These are phyloP conservation scores for Thumatha senex DNA, from an alignment of 2,888 invertebrate species.

Conservation along the genomic window DNA sequence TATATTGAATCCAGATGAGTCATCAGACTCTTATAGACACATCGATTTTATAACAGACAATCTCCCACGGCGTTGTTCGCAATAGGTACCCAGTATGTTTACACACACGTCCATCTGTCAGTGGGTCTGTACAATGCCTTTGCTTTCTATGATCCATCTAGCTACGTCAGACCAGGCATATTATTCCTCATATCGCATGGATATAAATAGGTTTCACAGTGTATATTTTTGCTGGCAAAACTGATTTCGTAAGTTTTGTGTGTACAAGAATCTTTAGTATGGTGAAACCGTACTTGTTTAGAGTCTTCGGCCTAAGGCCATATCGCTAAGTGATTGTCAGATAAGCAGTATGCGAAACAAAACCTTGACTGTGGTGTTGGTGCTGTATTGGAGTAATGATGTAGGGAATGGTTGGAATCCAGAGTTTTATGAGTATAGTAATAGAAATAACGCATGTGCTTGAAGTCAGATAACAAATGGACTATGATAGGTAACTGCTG, in stretches of 20 bases:
- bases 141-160: conserved; percentile 1
- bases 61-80: conserved; percentile 5
- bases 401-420: no score
- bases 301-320: no score
- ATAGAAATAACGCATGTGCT: no score
- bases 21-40: neutral
- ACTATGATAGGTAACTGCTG: no score
- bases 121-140: neutral
- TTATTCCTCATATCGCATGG: neutral
- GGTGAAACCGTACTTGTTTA: no score
- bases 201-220: neutral
- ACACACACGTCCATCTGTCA: conserved; percentile 1
- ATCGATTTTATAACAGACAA: neutral
- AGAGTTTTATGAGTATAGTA: no score
- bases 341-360: no score
- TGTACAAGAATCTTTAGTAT: neutral
- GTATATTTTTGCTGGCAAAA: neutral
- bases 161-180: neutral
- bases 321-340: no score
- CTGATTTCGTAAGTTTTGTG: neutral
- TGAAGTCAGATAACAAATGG: no score
- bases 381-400: no score
- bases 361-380: no score
- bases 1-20: neutral
- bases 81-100: neutral